Conservation (phyloP, 2,888 invertebrate genomes). For the Trichacis sp. region DNA sequence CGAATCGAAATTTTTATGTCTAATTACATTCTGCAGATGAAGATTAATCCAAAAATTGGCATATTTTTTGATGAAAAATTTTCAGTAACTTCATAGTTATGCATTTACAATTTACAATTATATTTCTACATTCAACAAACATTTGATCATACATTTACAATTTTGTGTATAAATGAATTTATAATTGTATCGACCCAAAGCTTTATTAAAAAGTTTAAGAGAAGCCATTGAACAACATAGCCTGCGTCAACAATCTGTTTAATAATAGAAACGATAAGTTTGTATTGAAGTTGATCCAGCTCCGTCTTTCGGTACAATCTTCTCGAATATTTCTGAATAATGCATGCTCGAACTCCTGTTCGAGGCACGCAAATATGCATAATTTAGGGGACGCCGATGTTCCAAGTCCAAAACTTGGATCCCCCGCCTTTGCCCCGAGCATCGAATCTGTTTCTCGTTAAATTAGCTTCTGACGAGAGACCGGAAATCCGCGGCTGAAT, state of each 20-base stretch:
- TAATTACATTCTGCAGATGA: too few relatives aligned
- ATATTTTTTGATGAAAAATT: too few relatives aligned
- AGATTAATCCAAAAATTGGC: too few relatives aligned
- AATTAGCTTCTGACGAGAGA: constrained; percentile 36
- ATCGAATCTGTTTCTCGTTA: constrained; percentile 38
- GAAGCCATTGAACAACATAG: background rate
- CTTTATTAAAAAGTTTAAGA: too few relatives aligned
- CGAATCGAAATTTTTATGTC: too few relatives aligned
- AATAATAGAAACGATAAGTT: constrained; percentile 1
- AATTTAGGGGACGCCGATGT: constrained; percentile 34
- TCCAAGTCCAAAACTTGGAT: constrained; percentile 32
- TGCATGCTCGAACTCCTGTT: constrained; percentile 19
- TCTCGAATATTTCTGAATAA: constrained; percentile 21
- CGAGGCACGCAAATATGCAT: constrained; percentile 31
- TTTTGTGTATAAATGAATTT: too few relatives aligned
- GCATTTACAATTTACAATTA: too few relatives aligned
- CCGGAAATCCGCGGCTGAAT: constrained; percentile 38
- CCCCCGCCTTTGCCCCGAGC: constrained; percentile 10
- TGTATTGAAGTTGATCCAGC: background rate
- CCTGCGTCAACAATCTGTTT: background rate
- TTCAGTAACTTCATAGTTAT: too few relatives aligned
- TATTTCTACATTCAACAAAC: too few relatives aligned
- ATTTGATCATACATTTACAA: too few relatives aligned
- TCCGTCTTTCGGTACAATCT: background rate
- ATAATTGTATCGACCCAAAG: too few relatives aligned